A percentile compares a stretch with the other conserved stretches of the same genome.
These are phyloP conservation scores for Halyomorpha halys DNA, from an alignment of 1,140 invertebrate genomes.

Conservation along the genomic window DNA sequence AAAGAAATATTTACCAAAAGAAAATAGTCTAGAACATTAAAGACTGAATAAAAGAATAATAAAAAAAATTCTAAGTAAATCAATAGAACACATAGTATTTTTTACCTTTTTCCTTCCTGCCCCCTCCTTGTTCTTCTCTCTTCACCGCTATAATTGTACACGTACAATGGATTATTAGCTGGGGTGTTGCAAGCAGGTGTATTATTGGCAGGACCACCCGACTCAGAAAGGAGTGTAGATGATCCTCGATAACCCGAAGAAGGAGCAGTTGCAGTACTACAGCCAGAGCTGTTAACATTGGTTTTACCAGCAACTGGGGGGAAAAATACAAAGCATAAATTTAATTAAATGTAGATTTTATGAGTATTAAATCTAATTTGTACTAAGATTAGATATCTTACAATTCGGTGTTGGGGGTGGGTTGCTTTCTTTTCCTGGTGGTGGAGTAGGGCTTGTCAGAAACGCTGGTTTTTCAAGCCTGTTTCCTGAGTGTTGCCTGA, in stretches of 20 bases:
- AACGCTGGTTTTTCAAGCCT: constrained; percentile 37
- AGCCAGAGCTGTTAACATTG: constrained; percentile 44
- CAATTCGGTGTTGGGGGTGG: constrained; percentile 28
- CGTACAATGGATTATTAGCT: constrained; percentile 47
- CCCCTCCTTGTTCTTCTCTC: constrained; percentile 5
- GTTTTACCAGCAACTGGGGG: constrained; percentile 14
- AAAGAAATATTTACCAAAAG: no score
- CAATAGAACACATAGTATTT: no score
- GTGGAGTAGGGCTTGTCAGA: constrained; percentile 24
- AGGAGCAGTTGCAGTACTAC: constrained; percentile 62
- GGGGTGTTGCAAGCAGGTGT: constrained; percentile 5
- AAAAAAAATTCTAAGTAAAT: no score
- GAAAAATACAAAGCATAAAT: neutral
- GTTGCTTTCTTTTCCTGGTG: constrained; percentile 38
- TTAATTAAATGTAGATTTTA: neutral
- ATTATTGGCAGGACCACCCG: constrained; percentile 50
- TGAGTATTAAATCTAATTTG: no score
- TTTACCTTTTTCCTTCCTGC: constrained; percentile 23
- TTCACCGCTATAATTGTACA: constrained; percentile 63
- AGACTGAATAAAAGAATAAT: no score
- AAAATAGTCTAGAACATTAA: no score
- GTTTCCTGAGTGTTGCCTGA: constrained; percentile 47
- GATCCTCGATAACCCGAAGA: constrained; percentile 76
- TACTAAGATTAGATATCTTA: neutral
- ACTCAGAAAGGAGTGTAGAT: constrained; percentile 68